Percentiles rank a stretch among this genome's conserved stretches.
phyloP scores from a whole-genome alignment of 64 coral and sea anemone species.

The Montipora efflorescens region DNA sequence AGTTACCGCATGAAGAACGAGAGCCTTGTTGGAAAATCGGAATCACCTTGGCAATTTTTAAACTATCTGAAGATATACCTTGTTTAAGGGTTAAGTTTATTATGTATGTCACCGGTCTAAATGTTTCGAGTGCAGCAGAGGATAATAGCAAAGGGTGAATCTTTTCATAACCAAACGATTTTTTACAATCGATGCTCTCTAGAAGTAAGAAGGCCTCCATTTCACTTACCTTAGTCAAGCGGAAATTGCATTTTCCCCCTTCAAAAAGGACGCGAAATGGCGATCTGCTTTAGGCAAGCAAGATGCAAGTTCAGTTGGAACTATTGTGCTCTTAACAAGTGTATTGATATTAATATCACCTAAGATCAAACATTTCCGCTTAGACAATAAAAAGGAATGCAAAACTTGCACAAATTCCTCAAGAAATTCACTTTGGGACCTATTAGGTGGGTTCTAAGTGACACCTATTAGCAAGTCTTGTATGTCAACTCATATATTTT shows the following conservation, averaged over 20 bases:
- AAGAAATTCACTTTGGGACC: conserved; percentile 18
- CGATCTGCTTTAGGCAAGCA: no score
- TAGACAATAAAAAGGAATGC: neutral
- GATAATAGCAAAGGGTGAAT: no score
- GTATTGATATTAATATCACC: conserved; percentile 4
- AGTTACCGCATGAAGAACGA: neutral
- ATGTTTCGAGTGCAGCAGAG: no score
- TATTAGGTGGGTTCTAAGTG: neutral
- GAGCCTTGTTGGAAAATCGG: neutral
- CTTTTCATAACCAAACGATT: no score
- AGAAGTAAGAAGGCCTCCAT: neutral
- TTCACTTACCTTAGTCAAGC: no score
- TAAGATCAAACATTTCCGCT: conserved; percentile 22
- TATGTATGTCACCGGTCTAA: no score
- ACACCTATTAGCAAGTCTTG: conserved; percentile 12
- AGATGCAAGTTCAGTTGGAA: no score
- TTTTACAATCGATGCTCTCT: no score
- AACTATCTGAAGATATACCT: no score
- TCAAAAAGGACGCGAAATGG: no score
- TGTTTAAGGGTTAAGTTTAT: no score
- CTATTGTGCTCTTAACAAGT: conserved; percentile 16
- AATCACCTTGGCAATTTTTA: neutral
- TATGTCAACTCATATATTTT: conserved; percentile 1
- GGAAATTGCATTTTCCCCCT: no score
- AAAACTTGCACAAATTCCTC: neutral